These are phyloP conservation scores for Athalia circularis DNA, from an alignment of 2,888 invertebrate genomes.

Conservation along the genomic window DNA sequence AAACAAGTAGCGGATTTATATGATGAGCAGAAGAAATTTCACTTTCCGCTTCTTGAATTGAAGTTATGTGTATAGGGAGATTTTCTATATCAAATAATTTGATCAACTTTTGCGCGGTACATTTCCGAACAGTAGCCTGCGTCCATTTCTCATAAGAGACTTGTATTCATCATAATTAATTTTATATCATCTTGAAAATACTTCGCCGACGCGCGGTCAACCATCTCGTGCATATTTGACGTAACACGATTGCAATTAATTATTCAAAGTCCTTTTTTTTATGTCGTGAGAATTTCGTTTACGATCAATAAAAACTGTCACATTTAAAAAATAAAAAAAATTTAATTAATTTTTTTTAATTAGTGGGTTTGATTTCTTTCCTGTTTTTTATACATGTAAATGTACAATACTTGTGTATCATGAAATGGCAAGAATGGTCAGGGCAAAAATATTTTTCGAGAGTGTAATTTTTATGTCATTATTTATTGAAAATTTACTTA, in stretches of 20 bases:
- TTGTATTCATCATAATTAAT: constrained; percentile 27
- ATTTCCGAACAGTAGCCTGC: constrained; percentile 50
- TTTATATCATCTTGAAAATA: neutral
- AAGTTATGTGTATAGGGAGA: constrained; percentile 21
- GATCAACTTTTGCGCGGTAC: constrained; percentile 56
- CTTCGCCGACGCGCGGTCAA: neutral
- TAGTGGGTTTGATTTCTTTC: neutral
- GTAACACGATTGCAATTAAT: neutral
- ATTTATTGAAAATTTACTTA: neutral
- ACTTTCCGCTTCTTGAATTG: neutral
- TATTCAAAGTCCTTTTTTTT: neutral
- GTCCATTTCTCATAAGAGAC: constrained; percentile 23
- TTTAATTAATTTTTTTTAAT: neutral
- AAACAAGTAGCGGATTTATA: constrained; percentile 26
- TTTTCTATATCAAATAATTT: constrained; percentile 59
- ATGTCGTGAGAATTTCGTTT: constrained; percentile 1
- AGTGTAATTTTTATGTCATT: neutral
- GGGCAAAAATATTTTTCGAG: constrained; percentile 25
- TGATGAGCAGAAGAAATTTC: constrained; percentile 14
- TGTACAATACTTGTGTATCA: neutral
- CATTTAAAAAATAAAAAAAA: neutral
- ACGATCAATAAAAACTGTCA: neutral
- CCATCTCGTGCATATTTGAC: neutral
- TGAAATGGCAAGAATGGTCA: constrained; percentile 34
- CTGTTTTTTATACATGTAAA: neutral